Evolutionary conservation across 2,113 vertebrate species (phyloP), one percentile per base, ranked within the genome.

Genomic region (Rhinoptilus africanus): DNA sequence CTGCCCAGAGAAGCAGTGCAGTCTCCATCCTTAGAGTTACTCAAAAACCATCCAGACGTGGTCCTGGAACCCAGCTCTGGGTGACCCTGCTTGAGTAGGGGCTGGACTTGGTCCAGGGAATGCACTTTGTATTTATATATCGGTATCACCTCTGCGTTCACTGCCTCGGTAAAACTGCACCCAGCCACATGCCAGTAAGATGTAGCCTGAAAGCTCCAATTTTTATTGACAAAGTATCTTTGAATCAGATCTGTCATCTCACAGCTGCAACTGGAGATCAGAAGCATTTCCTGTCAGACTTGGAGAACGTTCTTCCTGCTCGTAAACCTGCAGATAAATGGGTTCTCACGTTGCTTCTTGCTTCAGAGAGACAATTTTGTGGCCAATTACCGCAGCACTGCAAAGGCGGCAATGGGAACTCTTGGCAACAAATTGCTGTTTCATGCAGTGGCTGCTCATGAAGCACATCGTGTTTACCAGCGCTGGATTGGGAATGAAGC

Each of bases 401-500:
- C 27, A 23, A 63, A 89, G 35, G 10, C 6, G 28, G 71, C 12
- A 41, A 30, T 0, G 2, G 37, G n/a, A 30, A 73, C 27, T 60
- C 68, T 39, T 57, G 80, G 62, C 63, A 73, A 39, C 48, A 66
- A 71, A 56, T 53, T 37, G 34, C 56, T 75, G 27, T 54, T 66
- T 69, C 37, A 56, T 6, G n/a, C 77, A 53, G 8, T 3, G 19
- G 32, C 75, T 84, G 78, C 57, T 81, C 37, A 21, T 1, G 12
- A 39, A 66, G 71, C 28, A 48, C 9, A 3, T 57, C 6, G 3
- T 53, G 41, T 56, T 41, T 35, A 39, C 28, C 45, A 27, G 35
- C 1, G 2, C 12, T 0, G 3, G 28, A 15, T 8, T 51, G 56
- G 60, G 22, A 68, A 12, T 2, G 4, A 27, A 76, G 12, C n/a